Base-by-base conservation (phyloP, 2,797 vertebrate genomes). In the Lutjanus campechanus region DNA sequence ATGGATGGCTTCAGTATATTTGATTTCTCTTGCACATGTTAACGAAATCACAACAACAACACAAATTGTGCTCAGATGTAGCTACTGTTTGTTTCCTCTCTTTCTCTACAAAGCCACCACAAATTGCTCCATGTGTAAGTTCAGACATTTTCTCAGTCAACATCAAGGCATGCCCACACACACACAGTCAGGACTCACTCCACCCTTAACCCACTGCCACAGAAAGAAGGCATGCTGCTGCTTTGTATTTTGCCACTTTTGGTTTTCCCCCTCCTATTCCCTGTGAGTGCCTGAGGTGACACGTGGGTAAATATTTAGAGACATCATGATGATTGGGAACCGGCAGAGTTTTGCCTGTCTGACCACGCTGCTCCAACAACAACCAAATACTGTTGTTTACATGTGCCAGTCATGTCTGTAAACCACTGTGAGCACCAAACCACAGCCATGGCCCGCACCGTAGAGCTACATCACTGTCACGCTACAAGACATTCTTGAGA, bases 171-270 rank as follows among this genome's bases (percentile, higher is more conserved):
- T 65, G 60, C 61, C 65, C 81, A 47, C 81, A 65, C 70, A 64
- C 63, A 72, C 72, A 80, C 20, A 36, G 11, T 47, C 15, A 29
- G 51, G 29, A 43, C 29, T 36, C 25, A 63, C 65, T 59, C 79
- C 66, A 56, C 61, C 71, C 76, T 61, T 41, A 43, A 49, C 36
- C 47, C 60, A 46, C 46, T 46, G 47, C 25, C 47, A 15, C 55
- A 61, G 9, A 65, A 63, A 43, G 19, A 65, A 54, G 56, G 61
- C 61, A 67, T 55, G 66, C 51, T 25, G 56, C 61, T 53, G 44
- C 62, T 76, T 68, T 79, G 76, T 75, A 50, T 79, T 78, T 66
- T 56, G 61, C 66, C 41, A 36, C 61, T 79, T 79, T 78, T 74
- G 43, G 60, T 65, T 74, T 74, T 64, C 25, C 44, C 67, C 67